These are phyloP conservation scores for Nerophis ophidion DNA, from an alignment of 2,113 vertebrate species.

Conservation along the genomic window DNA sequence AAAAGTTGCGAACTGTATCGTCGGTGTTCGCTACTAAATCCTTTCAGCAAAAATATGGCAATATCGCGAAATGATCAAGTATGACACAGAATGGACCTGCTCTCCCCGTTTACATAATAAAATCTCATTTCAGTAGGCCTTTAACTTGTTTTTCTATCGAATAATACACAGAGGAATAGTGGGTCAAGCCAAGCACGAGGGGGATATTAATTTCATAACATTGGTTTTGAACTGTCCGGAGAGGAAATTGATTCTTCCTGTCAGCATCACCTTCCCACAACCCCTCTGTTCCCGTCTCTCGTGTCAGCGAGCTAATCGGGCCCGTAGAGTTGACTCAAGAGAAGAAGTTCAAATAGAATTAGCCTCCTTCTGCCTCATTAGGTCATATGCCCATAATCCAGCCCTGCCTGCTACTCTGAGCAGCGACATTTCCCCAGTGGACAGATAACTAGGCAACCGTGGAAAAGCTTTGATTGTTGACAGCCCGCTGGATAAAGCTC, in stretches of 20 bases:
- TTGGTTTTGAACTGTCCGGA: conserved; percentile 3
- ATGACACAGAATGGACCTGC: too few species aligned
- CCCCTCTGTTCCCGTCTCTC: conserved; percentile 6
- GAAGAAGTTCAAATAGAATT: conserved; percentile 58
- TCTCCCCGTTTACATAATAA: too few species aligned
- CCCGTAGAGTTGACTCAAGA: conserved; percentile 47
- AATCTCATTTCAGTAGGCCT: too few species aligned
- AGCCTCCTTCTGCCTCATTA: conserved; percentile 61
- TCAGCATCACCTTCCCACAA: not conserved
- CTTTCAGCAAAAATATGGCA: too few species aligned
- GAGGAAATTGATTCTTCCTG: conserved; percentile 14
- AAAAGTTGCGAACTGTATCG: too few species aligned
- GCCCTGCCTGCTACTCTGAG: conserved; percentile 4
- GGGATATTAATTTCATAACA: conserved; percentile 1
- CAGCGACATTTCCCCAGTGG: conserved; percentile 39
- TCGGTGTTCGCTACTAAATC: too few species aligned
- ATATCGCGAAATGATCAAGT: too few species aligned
- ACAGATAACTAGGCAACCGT: conserved; percentile 52
- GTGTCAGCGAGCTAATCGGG: conserved; percentile 33
- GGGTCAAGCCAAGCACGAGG: not conserved
- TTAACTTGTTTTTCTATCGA: not conserved
- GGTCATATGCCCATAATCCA: conserved; percentile 37
- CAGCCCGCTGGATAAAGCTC: not conserved
- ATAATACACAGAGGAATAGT: not conserved
- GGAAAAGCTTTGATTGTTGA: not conserved